Evolutionary conservation across 2,888 invertebrate species (phyloP), one percentile per base, ranked within the genome.

Genomic region (Polylopha cassiicola): DNA sequence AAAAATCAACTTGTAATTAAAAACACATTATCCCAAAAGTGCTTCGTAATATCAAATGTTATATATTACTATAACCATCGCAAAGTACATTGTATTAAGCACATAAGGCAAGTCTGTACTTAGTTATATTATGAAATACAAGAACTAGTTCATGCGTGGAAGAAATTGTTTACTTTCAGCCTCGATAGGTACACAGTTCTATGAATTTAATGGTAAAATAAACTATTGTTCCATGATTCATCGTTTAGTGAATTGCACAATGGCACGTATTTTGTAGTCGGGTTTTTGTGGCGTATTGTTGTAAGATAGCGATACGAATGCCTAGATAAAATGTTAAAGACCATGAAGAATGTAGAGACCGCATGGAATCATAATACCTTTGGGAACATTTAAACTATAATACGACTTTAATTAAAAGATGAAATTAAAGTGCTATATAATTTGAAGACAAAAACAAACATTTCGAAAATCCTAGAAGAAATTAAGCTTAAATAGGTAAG

Each of bases 121-220:
- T 32, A 21, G n/a, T n/a, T 31, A 13, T 32, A 13, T 37, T 44
- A 33, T 24, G 37, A 44, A 34, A 34, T 48, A 46, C 42, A 26
- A 44, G 46, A 57, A 38, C 44, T 44, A 38, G 57, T 55, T 53
- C 61, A 58, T 59, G 55, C 66, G 65, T 65, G 61, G 50, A 53
- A 53, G 63, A 63, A 70, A 69, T 61, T 68, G 68, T 75, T 75
- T 74, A 71, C 65, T 66, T 69, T 59, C 58, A 61, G 59, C 57
- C 58, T 61, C 55, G 55, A 63, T 68, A n/a, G n/a, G n/a, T n/a
- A 58, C 59, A 48, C 49, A 55, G 44, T 73, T 73, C 66, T 62
- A 53, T 63, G 65, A 69, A 76, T 55, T 46, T 53, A 48, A 43
- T 44, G 47, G 59, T 58, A 56, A 73, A 71, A 72, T 71, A 66